Evolutionary conservation across 1,140 invertebrate species (phyloP).

Genomic region (Scaptomyza montana): DNA sequence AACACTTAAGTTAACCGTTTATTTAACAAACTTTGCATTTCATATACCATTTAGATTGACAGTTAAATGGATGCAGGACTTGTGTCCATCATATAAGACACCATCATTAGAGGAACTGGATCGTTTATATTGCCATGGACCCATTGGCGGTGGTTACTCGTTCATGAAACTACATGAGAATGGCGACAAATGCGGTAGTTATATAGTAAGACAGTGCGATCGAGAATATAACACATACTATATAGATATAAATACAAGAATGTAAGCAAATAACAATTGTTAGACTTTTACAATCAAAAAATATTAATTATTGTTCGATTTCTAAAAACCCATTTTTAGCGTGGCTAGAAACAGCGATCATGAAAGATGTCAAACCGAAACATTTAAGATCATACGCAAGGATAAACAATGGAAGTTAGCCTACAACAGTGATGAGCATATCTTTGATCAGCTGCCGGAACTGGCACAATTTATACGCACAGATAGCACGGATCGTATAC

Average conservation of each 20-base stretch:
- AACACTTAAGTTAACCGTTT: too few species aligned
- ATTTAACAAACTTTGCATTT: too few species aligned
- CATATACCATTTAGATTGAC: constrained; percentile 86
- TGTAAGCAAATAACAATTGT: constrained; percentile 41
- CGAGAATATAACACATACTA: constrained; percentile 90
- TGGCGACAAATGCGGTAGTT: constrained; percentile 89
- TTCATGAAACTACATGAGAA: constrained; percentile 92
- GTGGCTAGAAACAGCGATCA: constrained; percentile 50
- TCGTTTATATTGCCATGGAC: constrained; percentile 92
- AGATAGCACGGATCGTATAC: constrained; percentile 52
- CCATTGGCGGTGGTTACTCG: constrained; percentile 93
- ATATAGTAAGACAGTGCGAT: constrained; percentile 92
- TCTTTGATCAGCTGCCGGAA: constrained; percentile 58
- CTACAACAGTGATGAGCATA: constrained; percentile 44
- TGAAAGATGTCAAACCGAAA: constrained; percentile 86
- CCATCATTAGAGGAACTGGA: constrained; percentile 90
- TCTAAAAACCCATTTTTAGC: constrained; percentile 4
- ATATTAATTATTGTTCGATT: too few species aligned
- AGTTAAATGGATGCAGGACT: constrained; percentile 95
- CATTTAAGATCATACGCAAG: constrained; percentile 86
- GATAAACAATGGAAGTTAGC: constrained; percentile 64
- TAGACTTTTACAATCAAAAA: too few species aligned
- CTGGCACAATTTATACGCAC: constrained; percentile 69
- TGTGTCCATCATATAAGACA: constrained; percentile 91
- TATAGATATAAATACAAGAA: constrained; percentile 91